phyloP scores from a whole-genome alignment of 2,113 vertebrate species.

The Eonycteris spelaea region DNA sequence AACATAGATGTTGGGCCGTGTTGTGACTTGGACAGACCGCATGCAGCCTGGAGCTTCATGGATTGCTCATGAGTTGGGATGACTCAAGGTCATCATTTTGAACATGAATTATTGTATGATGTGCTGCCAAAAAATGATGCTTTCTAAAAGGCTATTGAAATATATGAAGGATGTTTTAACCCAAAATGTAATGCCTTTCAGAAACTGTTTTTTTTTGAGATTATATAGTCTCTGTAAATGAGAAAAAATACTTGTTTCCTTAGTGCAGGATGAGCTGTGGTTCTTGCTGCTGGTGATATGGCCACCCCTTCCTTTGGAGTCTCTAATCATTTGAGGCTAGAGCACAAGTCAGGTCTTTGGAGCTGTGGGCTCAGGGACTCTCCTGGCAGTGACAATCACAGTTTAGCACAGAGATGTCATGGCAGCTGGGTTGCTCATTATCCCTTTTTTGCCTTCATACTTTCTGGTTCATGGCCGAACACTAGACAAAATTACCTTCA shows the following conservation, averaged over 20 bases:
- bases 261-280: not conserved
- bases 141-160: conserved; percentile 14
- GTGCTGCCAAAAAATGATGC: not conserved
- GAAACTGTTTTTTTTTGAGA: not conserved
- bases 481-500: not conserved
- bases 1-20: not conserved
- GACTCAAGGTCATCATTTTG: conserved; percentile 1
- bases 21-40: not conserved
- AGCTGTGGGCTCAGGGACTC: not conserved
- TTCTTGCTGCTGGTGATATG: not conserved
- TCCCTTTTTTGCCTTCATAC: not conserved
- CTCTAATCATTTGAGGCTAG: not conserved
- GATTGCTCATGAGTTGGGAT: not conserved
- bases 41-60: not conserved
- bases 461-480: conserved; percentile 26
- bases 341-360: not conserved
- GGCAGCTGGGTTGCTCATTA: not conserved
- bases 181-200: not conserved
- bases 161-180: not conserved
- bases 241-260: not conserved
- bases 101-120: not conserved
- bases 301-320: not conserved
- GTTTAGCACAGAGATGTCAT: not conserved
- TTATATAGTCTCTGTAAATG: not conserved
- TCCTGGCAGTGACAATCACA: not conserved